Conservation (phyloP, 2,888 invertebrate species). For the Drosophila paramelanica region DNA sequence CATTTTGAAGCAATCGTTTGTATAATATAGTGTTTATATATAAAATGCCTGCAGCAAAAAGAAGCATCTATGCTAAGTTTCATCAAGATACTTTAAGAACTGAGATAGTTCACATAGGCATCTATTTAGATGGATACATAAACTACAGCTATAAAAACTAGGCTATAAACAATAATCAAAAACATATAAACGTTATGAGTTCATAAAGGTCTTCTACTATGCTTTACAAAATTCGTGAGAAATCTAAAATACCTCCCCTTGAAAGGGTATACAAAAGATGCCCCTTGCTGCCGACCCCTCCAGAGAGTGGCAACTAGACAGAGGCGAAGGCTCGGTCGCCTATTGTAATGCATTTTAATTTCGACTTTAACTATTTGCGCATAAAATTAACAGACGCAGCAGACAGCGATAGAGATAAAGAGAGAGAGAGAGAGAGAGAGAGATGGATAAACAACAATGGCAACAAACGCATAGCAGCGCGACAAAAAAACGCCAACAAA, state of each 20-base stretch:
- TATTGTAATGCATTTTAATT: slow-evolving; percentile 66
- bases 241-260: neutral
- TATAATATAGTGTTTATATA: too few relatives aligned
- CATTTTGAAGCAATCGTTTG: too few relatives aligned
- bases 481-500: slow-evolving; percentile 45
- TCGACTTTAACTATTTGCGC: slow-evolving; percentile 68
- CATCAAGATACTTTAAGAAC: too few relatives aligned
- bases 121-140: too few relatives aligned
- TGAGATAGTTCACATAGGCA: too few relatives aligned
- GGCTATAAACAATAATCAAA: too few relatives aligned
- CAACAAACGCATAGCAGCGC: slow-evolving; percentile 1
- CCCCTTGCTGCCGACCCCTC: neutral
- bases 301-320: slow-evolving; percentile 5
- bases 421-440: neutral
- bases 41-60: too few relatives aligned
- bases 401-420: slow-evolving; percentile 4
- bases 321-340: slow-evolving; percentile 31
- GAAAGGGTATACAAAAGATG: neutral
- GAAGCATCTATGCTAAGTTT: too few relatives aligned
- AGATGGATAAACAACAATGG: slow-evolving; percentile 20
- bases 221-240: too few relatives aligned
- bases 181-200: too few relatives aligned
- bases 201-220: neutral
- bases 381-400: slow-evolving; percentile 53
- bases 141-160: too few relatives aligned